Conservation (phyloP, 2,797 vertebrate species). For the Phaenicophaeus curvirostris region DNA sequence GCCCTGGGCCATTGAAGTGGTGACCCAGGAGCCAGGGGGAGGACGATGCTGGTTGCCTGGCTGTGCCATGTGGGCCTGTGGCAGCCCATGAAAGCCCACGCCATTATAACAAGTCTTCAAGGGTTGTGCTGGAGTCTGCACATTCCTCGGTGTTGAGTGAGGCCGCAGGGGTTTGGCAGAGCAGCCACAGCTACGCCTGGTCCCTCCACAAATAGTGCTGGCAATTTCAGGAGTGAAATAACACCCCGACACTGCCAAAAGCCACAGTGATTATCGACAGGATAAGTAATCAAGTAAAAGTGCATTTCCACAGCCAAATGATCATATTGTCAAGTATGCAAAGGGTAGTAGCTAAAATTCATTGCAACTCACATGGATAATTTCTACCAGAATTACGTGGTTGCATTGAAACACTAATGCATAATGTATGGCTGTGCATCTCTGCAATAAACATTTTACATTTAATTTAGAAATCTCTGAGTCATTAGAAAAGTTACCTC, state of each 20-base stretch:
- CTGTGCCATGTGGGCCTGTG: accelerated
- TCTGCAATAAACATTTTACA: slow-evolving; percentile 58
- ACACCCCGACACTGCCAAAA: slow-evolving; percentile 57
- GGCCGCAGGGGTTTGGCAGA: slow-evolving; percentile 73
- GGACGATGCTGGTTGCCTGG: accelerated
- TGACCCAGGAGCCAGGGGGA: background rate
- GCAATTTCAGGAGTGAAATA: slow-evolving; percentile 30
- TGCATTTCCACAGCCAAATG: slow-evolving; percentile 58
- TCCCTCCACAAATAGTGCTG: background rate
- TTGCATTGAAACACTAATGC: slow-evolving; percentile 42
- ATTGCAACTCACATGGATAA: slow-evolving; percentile 60
- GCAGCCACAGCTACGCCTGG: slow-evolving; percentile 32
- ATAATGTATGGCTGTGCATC: slow-evolving; percentile 34
- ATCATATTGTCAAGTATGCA: slow-evolving; percentile 48
- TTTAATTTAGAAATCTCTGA: slow-evolving; percentile 73
- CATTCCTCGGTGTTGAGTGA: slow-evolving; percentile 66
- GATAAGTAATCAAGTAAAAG: slow-evolving; percentile 60
- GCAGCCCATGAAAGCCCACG: background rate
- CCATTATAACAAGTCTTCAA: background rate
- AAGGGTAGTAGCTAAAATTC: slow-evolving; percentile 58
- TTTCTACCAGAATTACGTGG: slow-evolving; percentile 61
- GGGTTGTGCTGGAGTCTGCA: slow-evolving; percentile 35
- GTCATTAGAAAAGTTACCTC: slow-evolving; percentile 68
- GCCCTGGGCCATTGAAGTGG: accelerated
- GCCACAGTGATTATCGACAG: slow-evolving; percentile 52